Conservation (phyloP, 2,888 invertebrate genomes). For the Autographa gamma region DNA sequence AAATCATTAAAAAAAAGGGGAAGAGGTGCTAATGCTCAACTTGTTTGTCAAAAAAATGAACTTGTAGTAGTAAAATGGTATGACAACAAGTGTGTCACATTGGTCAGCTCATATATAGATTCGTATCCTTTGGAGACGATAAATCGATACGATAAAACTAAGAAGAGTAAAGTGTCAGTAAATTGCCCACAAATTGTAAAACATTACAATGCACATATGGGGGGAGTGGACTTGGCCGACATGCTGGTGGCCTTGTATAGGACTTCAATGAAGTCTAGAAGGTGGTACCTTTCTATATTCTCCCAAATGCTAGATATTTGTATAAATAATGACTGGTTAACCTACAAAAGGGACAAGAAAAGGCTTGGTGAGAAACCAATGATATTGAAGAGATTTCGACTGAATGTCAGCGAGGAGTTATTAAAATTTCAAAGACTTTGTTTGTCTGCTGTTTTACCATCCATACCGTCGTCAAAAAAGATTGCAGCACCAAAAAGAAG, state of each 20-base stretch:
- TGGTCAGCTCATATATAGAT: no score
- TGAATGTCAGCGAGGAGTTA: not conserved
- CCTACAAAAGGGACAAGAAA: conserved; percentile 6
- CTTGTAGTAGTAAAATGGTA: not conserved
- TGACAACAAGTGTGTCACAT: not conserved
- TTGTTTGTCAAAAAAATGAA: not conserved
- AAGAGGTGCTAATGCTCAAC: not conserved
- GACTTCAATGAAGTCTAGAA: no score
- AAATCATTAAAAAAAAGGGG: not conserved
- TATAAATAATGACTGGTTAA: no score
- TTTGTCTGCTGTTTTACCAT: no score
- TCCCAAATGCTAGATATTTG: no score
- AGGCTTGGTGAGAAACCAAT: not conserved
- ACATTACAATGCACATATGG: not conserved
- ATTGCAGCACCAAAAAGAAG: not conserved
- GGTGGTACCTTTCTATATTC: no score
- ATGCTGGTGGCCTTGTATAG: not conserved
- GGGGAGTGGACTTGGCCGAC: conserved; percentile 2
- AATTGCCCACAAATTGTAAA: no score
- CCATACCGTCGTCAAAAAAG: not conserved
- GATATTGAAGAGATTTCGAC: conserved; percentile 7
- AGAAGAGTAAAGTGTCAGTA: no score
- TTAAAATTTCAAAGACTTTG: not conserved
- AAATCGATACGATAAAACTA: no score
- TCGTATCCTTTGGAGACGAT: no score